Evolutionary conservation across 2,888 invertebrate genomes (phyloP).

Genomic region (Romanomermis culicivorax): DNA sequence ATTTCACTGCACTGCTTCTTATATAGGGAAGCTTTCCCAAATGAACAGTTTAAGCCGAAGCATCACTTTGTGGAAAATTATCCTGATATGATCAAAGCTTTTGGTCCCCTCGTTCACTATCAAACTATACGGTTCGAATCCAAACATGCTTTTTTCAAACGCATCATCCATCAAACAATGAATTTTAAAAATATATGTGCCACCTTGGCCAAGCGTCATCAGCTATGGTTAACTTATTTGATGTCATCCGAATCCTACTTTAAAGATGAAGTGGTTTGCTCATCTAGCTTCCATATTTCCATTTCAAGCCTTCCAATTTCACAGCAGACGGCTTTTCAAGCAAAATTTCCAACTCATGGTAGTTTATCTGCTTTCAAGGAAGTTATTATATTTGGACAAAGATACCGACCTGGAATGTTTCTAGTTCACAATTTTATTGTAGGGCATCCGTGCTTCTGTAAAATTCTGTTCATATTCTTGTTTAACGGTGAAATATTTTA

Average conservation of each 20-base stretch:
- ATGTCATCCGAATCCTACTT: neutral
- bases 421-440: neutral
- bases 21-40: neutral
- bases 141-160: neutral
- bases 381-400: neutral
- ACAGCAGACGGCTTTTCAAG: neutral
- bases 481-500: neutral
- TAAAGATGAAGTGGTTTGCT: neutral
- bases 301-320: neutral
- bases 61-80: neutral
- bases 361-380: neutral
- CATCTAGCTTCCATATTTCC: neutral
- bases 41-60: neutral
- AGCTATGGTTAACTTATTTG: neutral
- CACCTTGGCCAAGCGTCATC: neutral
- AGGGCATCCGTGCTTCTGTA: neutral
- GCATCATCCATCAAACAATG: neutral
- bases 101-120: neutral
- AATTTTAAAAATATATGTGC: neutral
- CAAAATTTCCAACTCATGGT: neutral
- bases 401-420: neutral
- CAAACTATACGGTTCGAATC: neutral
- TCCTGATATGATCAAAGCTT: neutral
- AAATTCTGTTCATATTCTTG: neutral
- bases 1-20: neutral